phyloP scores from a whole-genome alignment of 2,113 vertebrate genomes.

The Laticauda laticaudata region DNA sequence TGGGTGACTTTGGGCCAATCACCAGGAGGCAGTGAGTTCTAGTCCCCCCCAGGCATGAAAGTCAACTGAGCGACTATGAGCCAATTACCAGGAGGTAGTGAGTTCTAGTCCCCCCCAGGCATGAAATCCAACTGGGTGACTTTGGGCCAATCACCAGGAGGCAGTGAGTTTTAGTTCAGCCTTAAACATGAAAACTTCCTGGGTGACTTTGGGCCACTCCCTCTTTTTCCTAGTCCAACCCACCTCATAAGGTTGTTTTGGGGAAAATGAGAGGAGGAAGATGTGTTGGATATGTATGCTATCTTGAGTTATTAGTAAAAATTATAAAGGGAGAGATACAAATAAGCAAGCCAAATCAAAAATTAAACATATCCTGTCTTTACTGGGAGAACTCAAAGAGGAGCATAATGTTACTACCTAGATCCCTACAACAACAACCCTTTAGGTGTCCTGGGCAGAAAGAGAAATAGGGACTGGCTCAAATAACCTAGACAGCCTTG shows the following conservation, averaged over 20 bases:
- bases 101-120: no score
- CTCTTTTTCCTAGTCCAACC: background rate
- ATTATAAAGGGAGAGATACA: background rate
- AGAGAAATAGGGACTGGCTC: background rate
- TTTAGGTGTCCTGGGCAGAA: background rate
- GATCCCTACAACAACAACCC: background rate
- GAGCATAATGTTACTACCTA: background rate
- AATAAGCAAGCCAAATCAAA: background rate
- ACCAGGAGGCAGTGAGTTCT: no score
- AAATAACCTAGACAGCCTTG: background rate
- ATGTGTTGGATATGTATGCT: background rate
- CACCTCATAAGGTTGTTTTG: background rate
- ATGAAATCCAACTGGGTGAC: no score
- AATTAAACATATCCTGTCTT: background rate
- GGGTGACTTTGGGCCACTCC: background rate
- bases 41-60: no score
- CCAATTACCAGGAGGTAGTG: no score
- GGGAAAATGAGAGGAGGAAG: background rate
- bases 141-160: no score
- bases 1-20: no score
- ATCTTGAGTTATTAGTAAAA: background rate
- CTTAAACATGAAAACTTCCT: background rate
- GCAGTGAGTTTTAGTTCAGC: background rate
- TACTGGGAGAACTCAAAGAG: background rate
- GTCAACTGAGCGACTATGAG: no score